Evolutionary conservation across 2,797 vertebrate species (phyloP), one percentile per base, ranked within the genome.

Genomic region (Nyctalus aviator): DNA sequence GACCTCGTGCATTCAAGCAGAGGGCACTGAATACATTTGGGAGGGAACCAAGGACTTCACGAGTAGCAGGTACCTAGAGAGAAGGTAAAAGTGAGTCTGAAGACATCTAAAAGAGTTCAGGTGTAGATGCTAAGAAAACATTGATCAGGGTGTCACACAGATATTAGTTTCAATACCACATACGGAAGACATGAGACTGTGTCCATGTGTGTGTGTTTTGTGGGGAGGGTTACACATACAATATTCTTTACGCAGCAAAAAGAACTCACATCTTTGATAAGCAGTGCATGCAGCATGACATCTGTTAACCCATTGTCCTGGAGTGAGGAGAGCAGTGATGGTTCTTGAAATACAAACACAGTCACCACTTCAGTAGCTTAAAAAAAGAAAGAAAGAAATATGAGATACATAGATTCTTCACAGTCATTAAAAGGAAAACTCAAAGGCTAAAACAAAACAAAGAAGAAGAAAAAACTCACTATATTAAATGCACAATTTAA

Each of bases 341-440:
- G 99, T 98, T 99, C 99, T 98, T 99, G 99, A 99, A 99, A 99
- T 98, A 99, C 99, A 98, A 99, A 99, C 94, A 99, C 99, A 7
- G 99, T 99, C 98, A 99, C 99, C 97, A 99, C 99, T 98, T 99
- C 99, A 88, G 99, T 99, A 37, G 99, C 99, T 99, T 64, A 23
- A 82, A 98, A 73, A 96, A 95, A 73, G 85, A 13, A 76, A 46
- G 69, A 88, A 13, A 96, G 44, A 77, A 82, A 57, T 25, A 81
- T 18, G n/a, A 84, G 35, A 90, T 95, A 90, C 10, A 53, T 25
- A 93, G 18, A 92, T 44, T 64, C 23, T 75, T 84, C 15, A 76
- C 3, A 92, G 23, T 41, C 37, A 87, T 66, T 88, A 62, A 93
- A 82, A 84, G n/a, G 11, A 90, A 91, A 78, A 69, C 25, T 48